Percentiles rank a stretch among this genome's conserved stretches.
phyloP scores from a whole-genome alignment of 2,888 invertebrate species.

The Blastobasis lacticolella region DNA sequence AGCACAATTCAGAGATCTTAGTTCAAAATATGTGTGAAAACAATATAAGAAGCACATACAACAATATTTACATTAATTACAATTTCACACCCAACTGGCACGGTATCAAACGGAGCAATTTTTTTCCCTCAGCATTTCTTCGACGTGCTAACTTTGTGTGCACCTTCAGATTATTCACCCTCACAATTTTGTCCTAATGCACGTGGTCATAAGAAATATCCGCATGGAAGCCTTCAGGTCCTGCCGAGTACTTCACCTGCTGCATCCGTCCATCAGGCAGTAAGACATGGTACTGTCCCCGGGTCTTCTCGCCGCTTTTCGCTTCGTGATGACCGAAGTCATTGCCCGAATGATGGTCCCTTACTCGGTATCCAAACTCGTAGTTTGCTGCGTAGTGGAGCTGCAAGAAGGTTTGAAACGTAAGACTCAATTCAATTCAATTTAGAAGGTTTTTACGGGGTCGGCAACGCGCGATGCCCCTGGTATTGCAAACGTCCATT shows the following conservation, averaged over 20 bases:
- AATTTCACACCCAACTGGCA: too few species aligned
- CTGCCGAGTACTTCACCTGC: constrained; percentile 84
- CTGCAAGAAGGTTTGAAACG: constrained; percentile 39
- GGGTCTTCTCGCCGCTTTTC: constrained; percentile 78
- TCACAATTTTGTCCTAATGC: constrained; percentile 1
- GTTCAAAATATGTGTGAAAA: too few species aligned
- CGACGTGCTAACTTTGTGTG: too few species aligned
- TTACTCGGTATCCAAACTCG: constrained; percentile 81
- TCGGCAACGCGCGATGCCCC: too few species aligned
- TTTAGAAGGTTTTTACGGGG: too few species aligned
- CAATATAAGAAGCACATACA: too few species aligned
- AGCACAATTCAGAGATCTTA: too few species aligned
- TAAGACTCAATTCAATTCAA: neutral
- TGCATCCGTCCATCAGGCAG: constrained; percentile 87
- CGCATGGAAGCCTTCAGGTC: constrained; percentile 84
- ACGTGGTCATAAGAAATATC: constrained; percentile 78
- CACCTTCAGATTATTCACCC: too few species aligned
- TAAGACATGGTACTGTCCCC: constrained; percentile 84
- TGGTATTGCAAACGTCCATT: too few species aligned
- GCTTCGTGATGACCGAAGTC: constrained; percentile 86
- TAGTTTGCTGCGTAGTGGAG: constrained; percentile 76
- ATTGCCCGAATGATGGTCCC: constrained; percentile 80
- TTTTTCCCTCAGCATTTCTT: too few species aligned
- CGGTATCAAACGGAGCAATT: too few species aligned
- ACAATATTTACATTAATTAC: too few species aligned